A percentile compares a stretch with the other conserved stretches of the same genome.
phyloP scores from a whole-genome alignment of 2,888 invertebrate species.

The Eledone cirrhosa region DNA sequence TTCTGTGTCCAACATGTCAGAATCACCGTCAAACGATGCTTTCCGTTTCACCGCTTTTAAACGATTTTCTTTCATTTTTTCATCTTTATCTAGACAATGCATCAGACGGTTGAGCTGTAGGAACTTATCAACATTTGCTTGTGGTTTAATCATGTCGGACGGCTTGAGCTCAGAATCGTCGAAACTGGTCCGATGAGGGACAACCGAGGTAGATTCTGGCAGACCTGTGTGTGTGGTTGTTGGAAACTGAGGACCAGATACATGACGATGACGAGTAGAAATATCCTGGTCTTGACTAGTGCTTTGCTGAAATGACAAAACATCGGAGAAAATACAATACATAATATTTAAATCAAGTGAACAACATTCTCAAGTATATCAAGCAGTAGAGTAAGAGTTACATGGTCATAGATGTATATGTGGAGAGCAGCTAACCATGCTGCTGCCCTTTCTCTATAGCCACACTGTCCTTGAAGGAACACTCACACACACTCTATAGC shows the following conservation, averaged over 20 bases:
- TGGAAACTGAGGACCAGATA: slow-evolving; percentile 59
- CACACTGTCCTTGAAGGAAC: too few relatives aligned
- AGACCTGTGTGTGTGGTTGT: slow-evolving; percentile 41
- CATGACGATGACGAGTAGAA: slow-evolving; percentile 50
- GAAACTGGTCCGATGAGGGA: slow-evolving; percentile 12
- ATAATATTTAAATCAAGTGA: too few relatives aligned
- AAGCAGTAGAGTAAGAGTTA: too few relatives aligned
- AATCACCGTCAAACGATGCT: slow-evolving; percentile 46
- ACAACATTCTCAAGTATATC: too few relatives aligned
- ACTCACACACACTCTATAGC: too few relatives aligned
- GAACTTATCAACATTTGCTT: slow-evolving; percentile 36
- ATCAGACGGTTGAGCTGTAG: slow-evolving; percentile 50
- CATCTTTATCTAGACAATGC: slow-evolving; percentile 46
- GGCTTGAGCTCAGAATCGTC: slow-evolving; percentile 37
- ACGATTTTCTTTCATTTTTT: slow-evolving; percentile 37
- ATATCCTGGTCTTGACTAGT: slow-evolving; percentile 55
- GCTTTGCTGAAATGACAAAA: slow-evolving; percentile 47
- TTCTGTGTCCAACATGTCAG: slow-evolving; percentile 43
- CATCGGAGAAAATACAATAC: too few relatives aligned
- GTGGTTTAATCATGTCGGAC: slow-evolving; percentile 28
- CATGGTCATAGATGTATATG: too few relatives aligned
- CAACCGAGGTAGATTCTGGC: slow-evolving; percentile 1
- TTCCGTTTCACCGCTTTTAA: slow-evolving; percentile 48
- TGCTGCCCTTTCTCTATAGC: too few relatives aligned
- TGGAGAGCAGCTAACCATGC: too few relatives aligned